Evolutionary conservation across 2,113 vertebrate genomes (phyloP).

Genomic region (Kobus ellipsiprymnus): DNA sequence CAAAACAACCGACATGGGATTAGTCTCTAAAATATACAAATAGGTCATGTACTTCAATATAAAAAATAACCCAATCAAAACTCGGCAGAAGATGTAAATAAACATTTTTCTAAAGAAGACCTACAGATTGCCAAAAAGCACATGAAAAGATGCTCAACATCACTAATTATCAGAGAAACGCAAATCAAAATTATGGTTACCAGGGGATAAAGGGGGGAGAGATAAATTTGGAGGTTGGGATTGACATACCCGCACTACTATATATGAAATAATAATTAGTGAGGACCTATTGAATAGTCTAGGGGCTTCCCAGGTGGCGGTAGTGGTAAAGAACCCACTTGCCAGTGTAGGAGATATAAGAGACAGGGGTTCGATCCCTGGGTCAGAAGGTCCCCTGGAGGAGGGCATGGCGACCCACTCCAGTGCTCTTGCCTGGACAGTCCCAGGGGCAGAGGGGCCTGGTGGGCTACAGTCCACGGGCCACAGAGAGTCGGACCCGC

Average conservation of each 20-base stretch:
- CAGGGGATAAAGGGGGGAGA: background rate
- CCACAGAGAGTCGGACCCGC: background rate
- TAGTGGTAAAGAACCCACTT: background rate
- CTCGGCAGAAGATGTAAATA: background rate
- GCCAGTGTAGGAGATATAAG: fast-evolving
- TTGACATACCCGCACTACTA: fast-evolving
- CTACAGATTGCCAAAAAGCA: background rate
- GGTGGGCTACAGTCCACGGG: background rate
- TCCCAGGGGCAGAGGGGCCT: background rate
- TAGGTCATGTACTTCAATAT: background rate
- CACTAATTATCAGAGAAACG: background rate
- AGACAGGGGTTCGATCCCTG: background rate
- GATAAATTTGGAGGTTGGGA: background rate
- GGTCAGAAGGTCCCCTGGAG: background rate
- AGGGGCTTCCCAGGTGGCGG: background rate
- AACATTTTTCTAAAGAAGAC: background rate
- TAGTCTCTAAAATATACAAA: background rate
- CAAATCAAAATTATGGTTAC: background rate
- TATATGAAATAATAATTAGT: background rate
- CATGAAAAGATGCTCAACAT: background rate
- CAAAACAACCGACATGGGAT: background rate
- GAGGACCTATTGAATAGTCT: background rate
- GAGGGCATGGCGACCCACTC: background rate
- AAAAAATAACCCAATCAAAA: background rate
- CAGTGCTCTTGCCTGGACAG: background rate